These are phyloP conservation scores for Peromyscus aztecus DNA, from an alignment of 2,797 vertebrate species.

Conservation along the genomic window DNA sequence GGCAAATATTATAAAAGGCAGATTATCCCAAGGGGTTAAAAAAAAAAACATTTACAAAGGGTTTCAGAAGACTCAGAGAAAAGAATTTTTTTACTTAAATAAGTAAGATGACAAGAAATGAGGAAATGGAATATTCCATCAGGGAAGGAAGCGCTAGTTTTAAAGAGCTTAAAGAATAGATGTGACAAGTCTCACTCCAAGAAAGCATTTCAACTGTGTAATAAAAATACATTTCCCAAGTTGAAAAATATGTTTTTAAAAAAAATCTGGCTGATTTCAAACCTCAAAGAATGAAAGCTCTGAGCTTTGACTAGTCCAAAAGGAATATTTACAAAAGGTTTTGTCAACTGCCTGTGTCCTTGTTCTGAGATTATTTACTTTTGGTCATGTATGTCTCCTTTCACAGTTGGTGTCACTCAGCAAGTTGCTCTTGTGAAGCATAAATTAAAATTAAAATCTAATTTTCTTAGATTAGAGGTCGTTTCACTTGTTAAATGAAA, in stretches of 20 bases:
- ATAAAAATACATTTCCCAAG: slow-evolving; percentile 80
- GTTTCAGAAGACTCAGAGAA: slow-evolving; percentile 48
- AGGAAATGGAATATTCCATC: slow-evolving; percentile 80
- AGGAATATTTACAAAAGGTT: slow-evolving; percentile 79
- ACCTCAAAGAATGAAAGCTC: slow-evolving; percentile 72
- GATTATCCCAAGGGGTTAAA: slow-evolving; percentile 19
- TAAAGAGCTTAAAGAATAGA: slow-evolving; percentile 81
- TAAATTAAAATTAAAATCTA: slow-evolving; percentile 61
- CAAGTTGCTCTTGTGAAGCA: slow-evolving; percentile 34
- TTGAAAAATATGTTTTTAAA: slow-evolving; percentile 72
- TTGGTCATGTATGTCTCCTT: not conserved
- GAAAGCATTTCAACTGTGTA: slow-evolving; percentile 80
- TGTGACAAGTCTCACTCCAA: slow-evolving; percentile 77
- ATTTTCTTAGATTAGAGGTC: slow-evolving; percentile 48
- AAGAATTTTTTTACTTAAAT: slow-evolving; percentile 74
- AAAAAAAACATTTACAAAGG: slow-evolving; percentile 48
- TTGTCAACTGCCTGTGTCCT: slow-evolving; percentile 63
- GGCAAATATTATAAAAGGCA: slow-evolving; percentile 65
- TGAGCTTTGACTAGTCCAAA: slow-evolving; percentile 69
- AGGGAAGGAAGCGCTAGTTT: slow-evolving; percentile 78
- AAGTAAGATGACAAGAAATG: slow-evolving; percentile 79
- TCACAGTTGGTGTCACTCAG: not conserved
- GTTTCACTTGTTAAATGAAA: slow-evolving; percentile 56
- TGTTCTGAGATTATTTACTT: slow-evolving; percentile 71
- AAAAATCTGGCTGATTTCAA: slow-evolving; percentile 78